phyloP scores from a whole-genome alignment of 92 coral and sea anemone species.

The Porites cylindrica region DNA sequence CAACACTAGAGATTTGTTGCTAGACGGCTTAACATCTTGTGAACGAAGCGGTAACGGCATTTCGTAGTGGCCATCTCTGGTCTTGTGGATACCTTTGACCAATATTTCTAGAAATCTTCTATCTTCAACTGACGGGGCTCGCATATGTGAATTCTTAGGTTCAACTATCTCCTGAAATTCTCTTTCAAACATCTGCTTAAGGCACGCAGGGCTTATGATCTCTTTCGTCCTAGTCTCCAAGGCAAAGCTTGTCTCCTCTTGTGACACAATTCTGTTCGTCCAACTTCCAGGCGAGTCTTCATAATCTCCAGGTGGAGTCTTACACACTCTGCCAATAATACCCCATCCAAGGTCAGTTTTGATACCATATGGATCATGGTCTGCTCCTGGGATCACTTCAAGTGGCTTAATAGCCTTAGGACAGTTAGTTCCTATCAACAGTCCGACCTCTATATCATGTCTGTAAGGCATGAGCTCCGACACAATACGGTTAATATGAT shows the following conservation, averaged over 20 bases:
- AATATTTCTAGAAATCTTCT: conserved; percentile 48
- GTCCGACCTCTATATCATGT: conserved; percentile 52
- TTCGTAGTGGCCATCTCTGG: no score
- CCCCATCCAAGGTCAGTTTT: conserved; percentile 73
- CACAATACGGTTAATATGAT: conserved; percentile 49
- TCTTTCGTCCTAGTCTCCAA: conserved; percentile 46
- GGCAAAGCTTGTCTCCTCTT: conserved; percentile 47
- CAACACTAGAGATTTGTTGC: no score
- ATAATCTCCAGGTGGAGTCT: conserved; percentile 14
- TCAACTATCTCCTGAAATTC: conserved; percentile 52
- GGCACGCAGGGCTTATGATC: conserved; percentile 55
- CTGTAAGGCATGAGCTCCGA: conserved; percentile 54
- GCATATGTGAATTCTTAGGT: background rate
- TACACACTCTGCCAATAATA: conserved; percentile 60
- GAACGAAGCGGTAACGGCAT: no score
- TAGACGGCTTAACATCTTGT: no score
- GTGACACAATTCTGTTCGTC: conserved; percentile 50
- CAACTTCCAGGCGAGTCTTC: conserved; percentile 14
- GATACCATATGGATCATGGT: conserved; percentile 61
- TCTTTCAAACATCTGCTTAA: conserved; percentile 58
- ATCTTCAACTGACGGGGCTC: conserved; percentile 58
- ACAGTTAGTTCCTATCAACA: conserved; percentile 67
- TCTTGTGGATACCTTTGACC: no score
- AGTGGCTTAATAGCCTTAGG: conserved; percentile 69
- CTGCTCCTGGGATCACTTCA: conserved; percentile 57